Evolutionary conservation across 2,113 vertebrate genomes (phyloP), one percentile per base, ranked within the genome.

Genomic region (Toxotes chatareus): DNA sequence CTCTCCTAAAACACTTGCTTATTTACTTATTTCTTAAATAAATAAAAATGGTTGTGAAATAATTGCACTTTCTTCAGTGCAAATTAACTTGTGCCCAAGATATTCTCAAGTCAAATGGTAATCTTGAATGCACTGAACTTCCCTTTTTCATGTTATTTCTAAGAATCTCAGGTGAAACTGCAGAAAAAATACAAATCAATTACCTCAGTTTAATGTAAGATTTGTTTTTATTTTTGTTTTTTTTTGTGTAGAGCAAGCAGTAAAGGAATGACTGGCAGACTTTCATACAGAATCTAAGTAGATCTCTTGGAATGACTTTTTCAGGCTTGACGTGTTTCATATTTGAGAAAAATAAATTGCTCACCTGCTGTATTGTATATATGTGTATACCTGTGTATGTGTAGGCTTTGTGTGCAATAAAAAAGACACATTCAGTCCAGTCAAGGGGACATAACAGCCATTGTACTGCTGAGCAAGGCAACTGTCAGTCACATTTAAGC

Each of bases 401-500:
- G 34, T 69, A 61, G 36, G 31, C 32, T 38, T 27, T 31, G 13
- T 65, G 47, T 62, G 36, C 36, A 14, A 49, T 57, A 70, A 47
- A 40, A 73, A 23, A 73, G 34, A 80, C 44, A n/a, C 16, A 66
- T 46, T 73, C 46, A 32, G 57, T 83, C 34, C 32, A 79, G 75
- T 60, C 47, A 83, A 68, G 7, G 51, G 34, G 57, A 74, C 73
- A 67, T 44, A 49, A 27, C 12, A 1, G 46, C 34, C 70, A n/a
- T 76, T 75, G 68, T 69, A 73, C 44, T 84, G 86, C 78, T 85
- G 84, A 90, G 83, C 80, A 76, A 89, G 76, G 80, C 76, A 70
- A 56, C 82, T 81, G 89, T 84, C 76, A 80, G 67, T 46, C 85
- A 79, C 78, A 38, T 76, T 73, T 86, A 70, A 73, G 49, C 38